Base-by-base conservation (phyloP, 2,888 invertebrate genomes). In the Atrina japonica region DNA sequence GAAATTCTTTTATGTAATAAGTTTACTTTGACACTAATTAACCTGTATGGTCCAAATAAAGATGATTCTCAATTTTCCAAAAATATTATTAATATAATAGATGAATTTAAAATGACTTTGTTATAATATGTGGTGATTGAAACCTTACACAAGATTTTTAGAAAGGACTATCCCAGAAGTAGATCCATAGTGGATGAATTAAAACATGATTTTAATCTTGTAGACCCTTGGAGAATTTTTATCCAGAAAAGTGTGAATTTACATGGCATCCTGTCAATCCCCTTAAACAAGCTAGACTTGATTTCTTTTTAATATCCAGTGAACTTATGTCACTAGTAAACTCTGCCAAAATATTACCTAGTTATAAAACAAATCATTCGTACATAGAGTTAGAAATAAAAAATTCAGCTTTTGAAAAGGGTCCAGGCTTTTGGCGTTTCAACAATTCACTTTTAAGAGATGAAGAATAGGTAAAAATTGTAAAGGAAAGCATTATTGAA, bases 391-490 rank as follows among this genome's bases (percentile, higher is more conserved):
- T 58, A 11, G 5, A n/a, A 16, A 11, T 58, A 9, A 58, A 58
- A 40, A 21, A 21, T 5, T 40, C 18, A 5, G 23, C 35, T 7
- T 41, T 35, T 58, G 41, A 7, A 18, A 58, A 58, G 40, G 58
- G 40, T 7, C 16, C 29, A 9, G 58, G 58, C 7, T 58, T 40
- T 40, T 58, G 58, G 58, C 64, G 59, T 53, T 53, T 72, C 29
- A 68, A 72, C 60, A 72, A 64, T 43, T 58, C 64, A 9, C 27
- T 68, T 0, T 21, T 72, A 27, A 25, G 66, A 18, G 66, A 71
- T 49, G 47, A 18, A n/a, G 49, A 66, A 21, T 71, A 66, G 21
- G 1, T 63, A 6, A 27, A 66, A 16, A 29, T 27, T 11, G 52
- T 67, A 43, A 67, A 72, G 49, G 29, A 52, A 23, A 59, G 43